phyloP scores from a whole-genome alignment of 2,888 invertebrate species.

The Labia minor region DNA sequence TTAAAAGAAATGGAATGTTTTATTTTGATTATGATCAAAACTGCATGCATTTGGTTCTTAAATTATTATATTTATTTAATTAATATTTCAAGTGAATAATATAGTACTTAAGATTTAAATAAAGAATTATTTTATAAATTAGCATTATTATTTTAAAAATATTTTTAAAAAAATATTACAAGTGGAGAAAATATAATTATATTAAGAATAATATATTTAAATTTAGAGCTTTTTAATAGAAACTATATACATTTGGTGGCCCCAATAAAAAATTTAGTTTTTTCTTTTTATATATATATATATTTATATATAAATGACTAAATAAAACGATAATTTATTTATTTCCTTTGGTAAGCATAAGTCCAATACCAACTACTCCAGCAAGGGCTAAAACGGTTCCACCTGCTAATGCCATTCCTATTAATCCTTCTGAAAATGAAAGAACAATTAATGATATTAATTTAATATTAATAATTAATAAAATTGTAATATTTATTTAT shows the following conservation, averaged over 20 bases:
- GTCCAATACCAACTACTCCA: slow-evolving; percentile 70
- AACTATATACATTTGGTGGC: neutral
- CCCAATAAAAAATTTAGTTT: neutral
- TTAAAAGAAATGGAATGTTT: no score
- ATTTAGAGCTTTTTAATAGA: neutral
- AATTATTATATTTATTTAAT: no score
- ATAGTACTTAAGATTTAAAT: no score
- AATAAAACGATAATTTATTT: no score
- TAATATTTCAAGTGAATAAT: no score
- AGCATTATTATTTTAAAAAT: no score
- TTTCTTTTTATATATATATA: no score
- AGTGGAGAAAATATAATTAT: neutral
- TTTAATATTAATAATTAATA: no score
- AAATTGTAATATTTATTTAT: slow-evolving; percentile 22
- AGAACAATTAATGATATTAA: slow-evolving; percentile 26
- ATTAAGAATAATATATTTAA: neutral
- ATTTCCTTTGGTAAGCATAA: slow-evolving; percentile 54
- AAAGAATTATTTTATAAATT: no score
- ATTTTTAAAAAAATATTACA: neutral
- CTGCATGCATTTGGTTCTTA: no score
- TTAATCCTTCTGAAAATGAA: slow-evolving; percentile 58
- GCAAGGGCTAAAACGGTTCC: slow-evolving; percentile 78
- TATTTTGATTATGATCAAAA: no score
- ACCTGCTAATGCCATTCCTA: slow-evolving; percentile 81
- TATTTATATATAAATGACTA: no score